Percentiles rank a stretch among this genome's conserved stretches.
These are phyloP conservation scores for Nanger granti DNA, from an alignment of 2,113 vertebrate genomes.

Conservation along the genomic window DNA sequence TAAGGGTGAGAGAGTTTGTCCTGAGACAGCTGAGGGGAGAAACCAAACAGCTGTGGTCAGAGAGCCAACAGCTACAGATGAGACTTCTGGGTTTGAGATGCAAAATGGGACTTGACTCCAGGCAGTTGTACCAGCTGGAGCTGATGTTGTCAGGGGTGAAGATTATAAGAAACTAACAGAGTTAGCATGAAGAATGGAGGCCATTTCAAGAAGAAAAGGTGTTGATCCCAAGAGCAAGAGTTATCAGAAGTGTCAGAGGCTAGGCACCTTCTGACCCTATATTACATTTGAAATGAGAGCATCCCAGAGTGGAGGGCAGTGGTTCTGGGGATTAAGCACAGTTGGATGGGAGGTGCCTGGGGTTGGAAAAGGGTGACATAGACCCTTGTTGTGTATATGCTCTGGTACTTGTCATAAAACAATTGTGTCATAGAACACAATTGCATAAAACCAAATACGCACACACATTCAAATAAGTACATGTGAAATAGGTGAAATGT, in stretches of 20 bases:
- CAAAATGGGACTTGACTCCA: fast-evolving
- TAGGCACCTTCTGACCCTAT: fast-evolving
- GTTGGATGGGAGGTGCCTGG: fast-evolving
- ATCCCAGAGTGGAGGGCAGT: fast-evolving
- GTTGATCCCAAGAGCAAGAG: not conserved
- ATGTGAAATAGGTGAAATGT: not conserved
- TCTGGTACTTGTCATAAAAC: too few relatives aligned
- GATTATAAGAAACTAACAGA: not conserved
- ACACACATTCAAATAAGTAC: not conserved
- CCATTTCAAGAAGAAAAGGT: not conserved
- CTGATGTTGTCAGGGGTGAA: fast-evolving
- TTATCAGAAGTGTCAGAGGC: not conserved
- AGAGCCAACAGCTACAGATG: not conserved
- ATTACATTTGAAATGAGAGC: not conserved
- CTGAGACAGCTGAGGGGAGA: not conserved
- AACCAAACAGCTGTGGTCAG: not conserved
- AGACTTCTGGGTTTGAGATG: not conserved
- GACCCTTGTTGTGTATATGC: fast-evolving
- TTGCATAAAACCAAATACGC: fast-evolving
- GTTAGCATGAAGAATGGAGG: not conserved
- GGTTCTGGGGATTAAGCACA: not conserved
- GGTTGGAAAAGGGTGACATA: fast-evolving
- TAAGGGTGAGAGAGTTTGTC: not conserved
- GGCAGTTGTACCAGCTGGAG: fast-evolving
- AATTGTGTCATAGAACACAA: not conserved